Evolutionary conservation across 2,113 vertebrate genomes (phyloP).

Genomic region (Poeciliopsis prolifica): DNA sequence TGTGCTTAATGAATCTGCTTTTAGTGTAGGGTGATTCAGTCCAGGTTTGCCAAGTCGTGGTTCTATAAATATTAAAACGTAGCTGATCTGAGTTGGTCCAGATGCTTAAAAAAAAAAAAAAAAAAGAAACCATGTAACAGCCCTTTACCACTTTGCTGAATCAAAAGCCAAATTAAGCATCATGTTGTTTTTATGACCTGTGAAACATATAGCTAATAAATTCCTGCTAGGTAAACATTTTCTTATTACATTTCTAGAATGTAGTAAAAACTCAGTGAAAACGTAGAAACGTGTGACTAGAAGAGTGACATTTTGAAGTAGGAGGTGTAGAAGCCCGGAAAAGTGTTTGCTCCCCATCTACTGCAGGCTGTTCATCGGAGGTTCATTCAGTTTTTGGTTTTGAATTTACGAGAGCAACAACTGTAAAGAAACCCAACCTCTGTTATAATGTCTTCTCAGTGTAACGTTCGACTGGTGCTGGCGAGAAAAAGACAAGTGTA

Average conservation of each 20-base stretch:
- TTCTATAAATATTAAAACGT: neutral
- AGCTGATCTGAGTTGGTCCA: neutral
- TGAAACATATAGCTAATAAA: neutral
- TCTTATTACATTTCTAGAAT: neutral
- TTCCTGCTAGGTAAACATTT: neutral
- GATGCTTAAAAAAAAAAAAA: neutral
- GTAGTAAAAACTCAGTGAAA: neutral
- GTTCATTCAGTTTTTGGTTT: neutral
- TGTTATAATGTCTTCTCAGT: neutral
- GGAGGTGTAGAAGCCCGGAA: neutral
- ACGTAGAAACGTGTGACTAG: too few species aligned
- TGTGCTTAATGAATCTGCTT: neutral
- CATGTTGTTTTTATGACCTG: neutral
- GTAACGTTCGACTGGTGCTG: neutral
- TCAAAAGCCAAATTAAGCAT: neutral
- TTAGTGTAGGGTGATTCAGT: neutral
- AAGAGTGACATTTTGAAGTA: too few species aligned
- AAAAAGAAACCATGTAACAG: neutral
- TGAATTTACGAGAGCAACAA: conserved; percentile 32
- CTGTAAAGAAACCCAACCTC: conserved; percentile 50
- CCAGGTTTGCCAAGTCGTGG: neutral
- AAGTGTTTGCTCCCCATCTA: neutral
- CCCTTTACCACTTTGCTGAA: neutral
- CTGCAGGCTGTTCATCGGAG: neutral
- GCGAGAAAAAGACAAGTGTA: conserved; percentile 41